Percentiles rank a stretch among this genome's conserved stretches.
These are phyloP conservation scores for Frankliniella fusca DNA, from an alignment of 2,888 invertebrate genomes.

Conservation along the genomic window DNA sequence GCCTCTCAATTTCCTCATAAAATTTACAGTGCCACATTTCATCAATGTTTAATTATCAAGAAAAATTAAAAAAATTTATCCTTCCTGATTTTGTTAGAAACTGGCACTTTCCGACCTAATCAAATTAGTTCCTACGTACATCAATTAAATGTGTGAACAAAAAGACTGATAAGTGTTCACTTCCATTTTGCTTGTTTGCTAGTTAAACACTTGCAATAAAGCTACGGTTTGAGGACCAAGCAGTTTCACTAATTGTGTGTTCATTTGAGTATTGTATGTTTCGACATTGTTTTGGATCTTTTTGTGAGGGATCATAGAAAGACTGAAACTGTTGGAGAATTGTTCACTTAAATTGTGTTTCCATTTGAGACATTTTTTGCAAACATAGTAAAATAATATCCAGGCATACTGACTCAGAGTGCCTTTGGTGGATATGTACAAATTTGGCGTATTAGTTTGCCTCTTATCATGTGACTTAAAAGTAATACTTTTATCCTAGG, in stretches of 20 bases:
- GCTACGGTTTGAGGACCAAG: background rate
- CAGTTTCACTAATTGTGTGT: background rate
- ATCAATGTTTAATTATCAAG: background rate
- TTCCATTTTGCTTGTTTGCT: background rate
- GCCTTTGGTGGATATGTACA: slow-evolving; percentile 17
- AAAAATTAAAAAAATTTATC: background rate
- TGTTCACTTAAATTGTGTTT: background rate
- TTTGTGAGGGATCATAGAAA: background rate
- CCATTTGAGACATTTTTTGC: background rate
- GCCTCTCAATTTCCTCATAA: background rate
- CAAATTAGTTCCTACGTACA: background rate
- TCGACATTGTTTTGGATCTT: background rate
- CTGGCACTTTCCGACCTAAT: background rate
- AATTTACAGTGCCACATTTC: background rate
- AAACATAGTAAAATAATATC: background rate
- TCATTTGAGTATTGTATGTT: background rate
- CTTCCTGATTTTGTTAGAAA: background rate
- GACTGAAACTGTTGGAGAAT: background rate
- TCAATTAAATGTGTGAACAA: slow-evolving; percentile 4
- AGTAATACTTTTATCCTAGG: background rate
- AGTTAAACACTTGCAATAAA: background rate
- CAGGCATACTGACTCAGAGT: background rate
- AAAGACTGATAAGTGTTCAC: slow-evolving; percentile 22
- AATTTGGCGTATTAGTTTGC: background rate
- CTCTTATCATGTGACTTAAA: background rate